A percentile compares a stretch with the other conserved stretches of the same genome.
Conservation (phyloP, 2,113 vertebrate species). For the Urocolius indicus region DNA sequence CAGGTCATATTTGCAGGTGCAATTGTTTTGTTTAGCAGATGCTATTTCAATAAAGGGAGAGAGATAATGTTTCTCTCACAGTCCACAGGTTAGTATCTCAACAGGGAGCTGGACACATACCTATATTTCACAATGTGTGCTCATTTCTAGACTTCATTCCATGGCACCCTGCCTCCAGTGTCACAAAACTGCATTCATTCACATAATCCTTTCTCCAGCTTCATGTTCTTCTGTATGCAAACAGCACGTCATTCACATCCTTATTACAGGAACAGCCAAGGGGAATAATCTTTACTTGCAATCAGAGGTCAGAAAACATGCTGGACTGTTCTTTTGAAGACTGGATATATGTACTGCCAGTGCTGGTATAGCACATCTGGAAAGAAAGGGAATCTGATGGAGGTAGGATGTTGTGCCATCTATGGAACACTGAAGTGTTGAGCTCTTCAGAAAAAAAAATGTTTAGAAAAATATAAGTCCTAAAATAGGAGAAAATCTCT, state of each 20-base stretch:
- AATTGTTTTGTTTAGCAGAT: slow-evolving; percentile 48
- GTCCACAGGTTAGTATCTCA: neutral
- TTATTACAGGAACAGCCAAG: neutral
- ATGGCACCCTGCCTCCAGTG: fast-evolving
- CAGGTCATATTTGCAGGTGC: slow-evolving; percentile 58
- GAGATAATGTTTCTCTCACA: neutral
- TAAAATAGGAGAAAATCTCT: neutral
- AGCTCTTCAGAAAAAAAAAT: neutral
- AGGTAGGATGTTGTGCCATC: neutral
- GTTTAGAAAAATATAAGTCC: neutral
- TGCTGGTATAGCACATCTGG: neutral
- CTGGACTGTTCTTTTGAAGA: neutral
- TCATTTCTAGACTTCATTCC: neutral
- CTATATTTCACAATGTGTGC: neutral
- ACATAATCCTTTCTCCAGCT: neutral
- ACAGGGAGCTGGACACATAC: neutral
- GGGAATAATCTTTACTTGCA: neutral
- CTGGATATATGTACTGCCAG: neutral
- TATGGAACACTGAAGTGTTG: fast-evolving
- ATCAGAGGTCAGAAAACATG: neutral
- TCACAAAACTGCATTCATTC: neutral
- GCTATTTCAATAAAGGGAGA: slow-evolving; percentile 6
- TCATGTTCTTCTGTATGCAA: neutral
- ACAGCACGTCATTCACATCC: neutral
- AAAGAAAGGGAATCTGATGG: neutral